A percentile compares a stretch with the other conserved stretches of the same genome.
These are phyloP conservation scores for Abrostola triplasia DNA, from an alignment of 2,888 invertebrate species.

Conservation along the genomic window DNA sequence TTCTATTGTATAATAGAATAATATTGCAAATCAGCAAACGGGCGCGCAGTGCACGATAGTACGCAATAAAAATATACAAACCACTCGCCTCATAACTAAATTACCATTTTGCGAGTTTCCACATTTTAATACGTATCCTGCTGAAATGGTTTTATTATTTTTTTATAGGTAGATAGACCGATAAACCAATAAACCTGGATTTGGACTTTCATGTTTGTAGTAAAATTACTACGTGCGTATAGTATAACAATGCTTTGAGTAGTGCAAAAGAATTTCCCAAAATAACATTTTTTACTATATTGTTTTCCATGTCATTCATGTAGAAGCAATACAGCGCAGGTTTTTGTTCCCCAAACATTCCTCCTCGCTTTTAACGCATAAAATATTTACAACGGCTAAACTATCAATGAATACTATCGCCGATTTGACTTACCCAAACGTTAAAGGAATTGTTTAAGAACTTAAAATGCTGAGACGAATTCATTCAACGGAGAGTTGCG, in stretches of 20 bases:
- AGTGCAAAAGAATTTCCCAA: constrained; percentile 15
- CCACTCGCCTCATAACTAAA: constrained; percentile 47
- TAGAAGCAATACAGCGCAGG: constrained; percentile 8
- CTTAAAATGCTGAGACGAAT: constrained; percentile 77
- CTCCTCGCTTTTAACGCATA: constrained; percentile 1
- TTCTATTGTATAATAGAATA: background rate
- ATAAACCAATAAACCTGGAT: constrained; percentile 33
- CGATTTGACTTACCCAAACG: constrained; percentile 57
- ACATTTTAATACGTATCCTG: constrained; percentile 41
- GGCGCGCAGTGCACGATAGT: background rate
- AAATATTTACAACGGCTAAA: constrained; percentile 33
- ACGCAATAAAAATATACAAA: constrained; percentile 34
- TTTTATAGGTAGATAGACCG: constrained; percentile 21
- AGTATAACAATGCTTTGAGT: constrained; percentile 33
- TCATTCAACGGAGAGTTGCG: constrained; percentile 74
- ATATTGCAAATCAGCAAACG: background rate
- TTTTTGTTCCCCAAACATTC: constrained; percentile 6
- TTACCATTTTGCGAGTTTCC: constrained; percentile 32
- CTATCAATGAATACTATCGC: constrained; percentile 45
- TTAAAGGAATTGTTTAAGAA: constrained; percentile 75
- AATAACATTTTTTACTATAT: constrained; percentile 16
- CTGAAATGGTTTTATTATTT: constrained; percentile 39
- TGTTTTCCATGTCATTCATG: constrained; percentile 13
- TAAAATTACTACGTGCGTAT: constrained; percentile 8
- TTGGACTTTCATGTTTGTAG: constrained; percentile 23